Conservation (phyloP, 2,888 invertebrate species). For the Parnassius apollo region DNA sequence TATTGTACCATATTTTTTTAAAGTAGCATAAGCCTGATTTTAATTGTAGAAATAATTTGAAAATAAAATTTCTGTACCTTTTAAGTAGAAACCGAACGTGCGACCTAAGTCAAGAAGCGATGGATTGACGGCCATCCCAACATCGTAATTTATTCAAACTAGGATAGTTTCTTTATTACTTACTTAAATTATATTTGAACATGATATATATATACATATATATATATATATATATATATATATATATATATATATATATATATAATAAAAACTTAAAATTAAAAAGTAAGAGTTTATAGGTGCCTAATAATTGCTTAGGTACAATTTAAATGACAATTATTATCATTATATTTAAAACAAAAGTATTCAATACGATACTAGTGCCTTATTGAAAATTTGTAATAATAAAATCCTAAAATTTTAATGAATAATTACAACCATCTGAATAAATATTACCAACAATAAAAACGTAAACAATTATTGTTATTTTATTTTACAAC, state of each 20-base stretch:
- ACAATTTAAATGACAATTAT: constrained; percentile 48
- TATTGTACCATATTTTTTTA: constrained; percentile 78
- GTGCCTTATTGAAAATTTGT: constrained; percentile 62
- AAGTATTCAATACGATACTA: constrained; percentile 55
- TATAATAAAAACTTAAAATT: constrained; percentile 69
- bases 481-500: constrained; percentile 31
- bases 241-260: constrained; percentile 71
- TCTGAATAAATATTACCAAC: constrained; percentile 71
- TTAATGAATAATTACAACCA: constrained; percentile 52
- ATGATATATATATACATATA: constrained; percentile 70
- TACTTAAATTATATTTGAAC: constrained; percentile 70
- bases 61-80: constrained; percentile 76
- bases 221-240: too few species aligned
- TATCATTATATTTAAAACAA: constrained; percentile 57
- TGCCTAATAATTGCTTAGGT: constrained; percentile 46
- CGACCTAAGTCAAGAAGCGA: constrained; percentile 80
- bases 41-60: constrained; percentile 75
- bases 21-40: constrained; percentile 73
- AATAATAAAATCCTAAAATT: constrained; percentile 51
- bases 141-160: constrained; percentile 79
- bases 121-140: constrained; percentile 80
- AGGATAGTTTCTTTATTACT: constrained; percentile 64
- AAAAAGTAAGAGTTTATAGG: constrained; percentile 44
- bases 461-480: constrained; percentile 62
- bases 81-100: constrained; percentile 79